Base-by-base conservation (phyloP, 2,797 vertebrate genomes). In the Coluber constrictor region DNA sequence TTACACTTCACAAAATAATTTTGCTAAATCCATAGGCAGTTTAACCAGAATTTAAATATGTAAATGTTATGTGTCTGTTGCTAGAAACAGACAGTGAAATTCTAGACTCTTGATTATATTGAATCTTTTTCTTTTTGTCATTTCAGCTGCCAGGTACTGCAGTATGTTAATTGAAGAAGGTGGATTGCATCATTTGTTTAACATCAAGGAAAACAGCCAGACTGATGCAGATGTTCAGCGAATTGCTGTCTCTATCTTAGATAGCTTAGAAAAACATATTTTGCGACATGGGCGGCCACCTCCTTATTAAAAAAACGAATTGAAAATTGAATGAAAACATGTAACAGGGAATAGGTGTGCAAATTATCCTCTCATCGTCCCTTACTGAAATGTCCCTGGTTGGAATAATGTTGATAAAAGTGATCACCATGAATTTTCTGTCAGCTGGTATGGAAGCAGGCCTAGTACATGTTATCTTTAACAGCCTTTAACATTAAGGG, bases 151-250 rank as follows among this genome's bases (percentile, higher is more conserved):
- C 89, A 98, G 99, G 15, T 99, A 99, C 95, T 99, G 99, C 98
- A 99, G 98, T 97, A 99, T 99, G 99, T 95, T 99, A 97, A 97
- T 99, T 96, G 99, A 99, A 97, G 99, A 99, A 97, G 99, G 99
- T 16, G 99, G 99, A 59, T 96, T 99, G 93, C 98, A 98, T 95
- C 99, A 99, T 94, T 98, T 99, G 88, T 98, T 99, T 97, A 98
- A 96, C 25, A 98, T 99, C 94, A 98, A 98, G 93, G 97, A 98
- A 7, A 98, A 99, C 2, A 98, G 98, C 13, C 98, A 99, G 96
- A 99, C 99, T n/a, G 99, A 99, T 94, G 97, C 96, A 27, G 98
- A 99, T 0, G 99, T 99, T 93, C 98, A 97, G 5, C 97, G 98
- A 95, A 98, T 99, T 96, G 98, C 98, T 1, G 97, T 98, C 94